These are phyloP conservation scores for Dasysyrphus albostriatus DNA, from an alignment of 2,888 invertebrate genomes.

Conservation along the genomic window DNA sequence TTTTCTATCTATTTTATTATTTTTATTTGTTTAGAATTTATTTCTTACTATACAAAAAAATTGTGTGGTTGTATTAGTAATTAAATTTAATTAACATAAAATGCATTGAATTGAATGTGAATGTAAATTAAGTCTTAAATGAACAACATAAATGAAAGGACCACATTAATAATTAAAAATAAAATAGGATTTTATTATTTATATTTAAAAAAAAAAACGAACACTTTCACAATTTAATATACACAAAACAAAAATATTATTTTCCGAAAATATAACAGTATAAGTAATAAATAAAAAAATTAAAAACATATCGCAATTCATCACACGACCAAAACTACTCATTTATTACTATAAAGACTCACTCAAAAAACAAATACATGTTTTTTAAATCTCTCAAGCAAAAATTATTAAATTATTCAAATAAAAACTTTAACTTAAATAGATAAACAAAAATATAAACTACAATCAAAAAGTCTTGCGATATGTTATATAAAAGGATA, in stretches of 20 bases:
- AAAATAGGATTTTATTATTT: neutral
- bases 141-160: constrained; percentile 41
- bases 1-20: neutral
- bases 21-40: constrained; percentile 6
- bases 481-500: constrained; percentile 41
- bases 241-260: constrained; percentile 18
- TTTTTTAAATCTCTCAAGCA: neutral
- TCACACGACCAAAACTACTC: constrained; percentile 50
- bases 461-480: constrained; percentile 55
- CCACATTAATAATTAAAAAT: constrained; percentile 40
- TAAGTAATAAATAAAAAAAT: constrained; percentile 20
- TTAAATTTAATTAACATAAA: neutral
- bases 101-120: constrained; percentile 51
- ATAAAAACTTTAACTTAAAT: neutral
- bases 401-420: neutral
- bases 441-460: neutral
- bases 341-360: constrained; percentile 10
- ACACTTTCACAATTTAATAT: constrained; percentile 36
- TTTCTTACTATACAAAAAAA: constrained; percentile 20
- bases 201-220: constrained; percentile 9
- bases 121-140: constrained; percentile 18
- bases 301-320: constrained; percentile 62
- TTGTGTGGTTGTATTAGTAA: constrained; percentile 66
- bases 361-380: neutral
- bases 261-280: constrained; percentile 32